These are phyloP conservation scores for Lineus longissimus DNA, from an alignment of 1,140 invertebrate species.

Conservation along the genomic window DNA sequence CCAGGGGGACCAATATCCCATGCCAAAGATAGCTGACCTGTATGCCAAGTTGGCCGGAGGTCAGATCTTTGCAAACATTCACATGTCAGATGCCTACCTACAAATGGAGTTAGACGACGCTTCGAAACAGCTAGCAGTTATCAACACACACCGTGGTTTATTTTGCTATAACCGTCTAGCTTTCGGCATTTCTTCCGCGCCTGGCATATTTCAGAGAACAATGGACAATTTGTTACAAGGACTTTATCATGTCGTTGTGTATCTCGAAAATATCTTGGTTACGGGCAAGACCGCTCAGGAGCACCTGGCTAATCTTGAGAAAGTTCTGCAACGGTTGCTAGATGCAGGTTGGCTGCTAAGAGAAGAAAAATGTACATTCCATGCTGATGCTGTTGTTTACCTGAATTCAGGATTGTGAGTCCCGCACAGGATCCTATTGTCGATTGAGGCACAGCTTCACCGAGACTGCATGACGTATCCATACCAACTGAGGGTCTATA, in stretches of 20 bases:
- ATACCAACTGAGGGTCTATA: too few species aligned
- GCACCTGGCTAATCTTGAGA: constrained; percentile 16
- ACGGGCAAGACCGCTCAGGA: constrained; percentile 13
- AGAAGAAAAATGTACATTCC: too few species aligned
- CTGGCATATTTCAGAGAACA: too few species aligned
- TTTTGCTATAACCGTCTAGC: constrained; percentile 27
- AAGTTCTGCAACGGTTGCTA: constrained; percentile 12
- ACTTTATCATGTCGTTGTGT: too few species aligned
- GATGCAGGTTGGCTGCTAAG: constrained; percentile 51
- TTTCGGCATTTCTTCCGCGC: too few species aligned
- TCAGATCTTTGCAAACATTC: constrained; percentile 34
- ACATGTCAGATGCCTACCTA: constrained; percentile 31
- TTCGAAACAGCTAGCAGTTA: constrained; percentile 22
- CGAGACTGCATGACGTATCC: too few species aligned
- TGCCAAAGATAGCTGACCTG: too few species aligned
- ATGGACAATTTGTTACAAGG: too few species aligned
- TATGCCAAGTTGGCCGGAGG: constrained; percentile 31
- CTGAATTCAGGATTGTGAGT: too few species aligned
- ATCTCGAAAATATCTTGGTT: constrained; percentile 25
- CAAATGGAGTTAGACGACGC: constrained; percentile 30
- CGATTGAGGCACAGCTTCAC: too few species aligned
- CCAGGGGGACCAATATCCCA: too few species aligned
- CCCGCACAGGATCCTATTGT: too few species aligned
- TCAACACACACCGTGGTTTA: constrained; percentile 36
- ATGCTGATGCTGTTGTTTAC: background rate